A percentile compares a stretch with the other conserved stretches of the same genome.
These are phyloP conservation scores for Criorhina ranunculi DNA, from an alignment of 2,888 invertebrate genomes.

Conservation along the genomic window DNA sequence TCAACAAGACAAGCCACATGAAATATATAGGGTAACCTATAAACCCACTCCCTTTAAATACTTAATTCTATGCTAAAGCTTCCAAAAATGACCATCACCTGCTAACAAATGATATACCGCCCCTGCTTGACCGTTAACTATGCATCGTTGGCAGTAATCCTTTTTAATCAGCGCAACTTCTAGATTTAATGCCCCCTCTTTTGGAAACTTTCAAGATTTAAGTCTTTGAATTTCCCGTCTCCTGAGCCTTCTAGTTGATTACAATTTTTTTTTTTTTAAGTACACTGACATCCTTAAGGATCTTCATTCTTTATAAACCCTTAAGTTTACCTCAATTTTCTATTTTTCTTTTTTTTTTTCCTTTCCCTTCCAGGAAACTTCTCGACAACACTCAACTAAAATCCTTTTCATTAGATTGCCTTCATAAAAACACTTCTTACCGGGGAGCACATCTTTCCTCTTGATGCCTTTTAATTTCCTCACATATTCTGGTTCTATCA, in stretches of 20 bases:
- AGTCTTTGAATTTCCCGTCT: slow-evolving; percentile 6
- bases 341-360: not conserved
- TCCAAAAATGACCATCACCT: not conserved
- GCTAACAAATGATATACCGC: not conserved
- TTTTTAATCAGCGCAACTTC: slow-evolving; percentile 17
- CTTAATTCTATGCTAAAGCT: too few relatives aligned
- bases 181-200: not conserved
- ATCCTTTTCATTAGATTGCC: slow-evolving; percentile 44
- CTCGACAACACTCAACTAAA: slow-evolving; percentile 40
- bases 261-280: not conserved
- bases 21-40: too few relatives aligned
- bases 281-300: not conserved
- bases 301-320: not conserved
- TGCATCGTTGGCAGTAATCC: not conserved
- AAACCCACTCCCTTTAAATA: too few relatives aligned
- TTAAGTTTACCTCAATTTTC: slow-evolving; percentile 47
- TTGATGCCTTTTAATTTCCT: slow-evolving; percentile 58
- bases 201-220: slow-evolving; percentile 7
- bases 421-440: slow-evolving; percentile 26
- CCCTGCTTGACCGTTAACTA: not conserved
- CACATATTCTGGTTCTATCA: slow-evolving; percentile 40
- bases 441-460: slow-evolving; percentile 13
- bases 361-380: slow-evolving; percentile 9
- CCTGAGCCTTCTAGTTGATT: slow-evolving; percentile 13
- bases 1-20: too few relatives aligned